These are phyloP conservation scores for Pseudorhiza aurosa DNA, from an alignment of 30 jellyfish, hydroid and myxozoan genomes.

Conservation along the genomic window DNA sequence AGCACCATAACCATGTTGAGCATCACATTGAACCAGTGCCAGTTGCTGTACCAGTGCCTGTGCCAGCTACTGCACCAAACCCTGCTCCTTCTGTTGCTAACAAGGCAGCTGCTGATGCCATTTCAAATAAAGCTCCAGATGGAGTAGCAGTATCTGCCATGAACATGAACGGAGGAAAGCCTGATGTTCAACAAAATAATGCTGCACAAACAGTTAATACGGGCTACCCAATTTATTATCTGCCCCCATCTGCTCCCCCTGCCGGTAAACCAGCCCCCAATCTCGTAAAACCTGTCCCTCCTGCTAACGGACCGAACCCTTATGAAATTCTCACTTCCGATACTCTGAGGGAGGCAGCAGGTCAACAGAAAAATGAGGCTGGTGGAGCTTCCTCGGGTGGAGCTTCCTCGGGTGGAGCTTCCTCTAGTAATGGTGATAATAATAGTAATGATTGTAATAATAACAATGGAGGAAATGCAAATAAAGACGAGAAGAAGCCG, in stretches of 20 bases:
- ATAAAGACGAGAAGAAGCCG: not conserved
- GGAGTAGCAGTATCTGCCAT: conserved; percentile 52
- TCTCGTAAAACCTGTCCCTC: conserved; percentile 76
- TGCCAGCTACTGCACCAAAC: conserved; percentile 46
- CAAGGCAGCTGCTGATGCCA: conserved; percentile 47
- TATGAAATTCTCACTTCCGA: conserved; percentile 78
- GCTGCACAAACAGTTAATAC: conserved; percentile 57
- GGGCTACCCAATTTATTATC: conserved; percentile 64
- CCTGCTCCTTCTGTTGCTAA: conserved; percentile 43
- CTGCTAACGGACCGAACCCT: conserved; percentile 83
- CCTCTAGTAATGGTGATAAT: conserved; percentile 34
- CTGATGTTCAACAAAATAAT: not conserved
- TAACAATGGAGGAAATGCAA: conserved; percentile 4
- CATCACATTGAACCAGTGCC: conserved; percentile 67
- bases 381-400: conserved; percentile 56
- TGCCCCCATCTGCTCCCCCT: conserved; percentile 66
- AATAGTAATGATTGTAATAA: conserved; percentile 26
- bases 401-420: not conserved
- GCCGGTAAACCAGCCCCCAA: conserved; percentile 63
- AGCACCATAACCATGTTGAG: conserved; percentile 55
- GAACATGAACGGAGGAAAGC: conserved; percentile 53
- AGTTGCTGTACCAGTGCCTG: conserved; percentile 66
- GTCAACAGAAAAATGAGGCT: conserved; percentile 27
- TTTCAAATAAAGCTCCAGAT: conserved; percentile 48
- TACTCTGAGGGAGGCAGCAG: conserved; percentile 56